These are phyloP conservation scores for Ornithoptera alexandrae DNA, from an alignment of 2,888 invertebrate genomes.

Conservation along the genomic window DNA sequence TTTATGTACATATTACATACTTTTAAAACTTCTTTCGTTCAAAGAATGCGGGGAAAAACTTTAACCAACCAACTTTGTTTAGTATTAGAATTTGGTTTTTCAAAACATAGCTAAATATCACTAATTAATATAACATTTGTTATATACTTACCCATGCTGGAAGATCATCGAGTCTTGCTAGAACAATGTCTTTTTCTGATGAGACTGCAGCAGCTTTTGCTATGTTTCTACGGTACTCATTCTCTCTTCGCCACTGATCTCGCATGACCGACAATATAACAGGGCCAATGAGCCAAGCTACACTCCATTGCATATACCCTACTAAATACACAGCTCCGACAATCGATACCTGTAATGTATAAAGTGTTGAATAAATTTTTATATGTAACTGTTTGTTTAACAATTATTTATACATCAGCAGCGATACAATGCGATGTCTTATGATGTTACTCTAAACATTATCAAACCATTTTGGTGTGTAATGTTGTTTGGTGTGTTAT, in stretches of 20 bases:
- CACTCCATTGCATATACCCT: conserved; percentile 92
- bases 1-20: no score
- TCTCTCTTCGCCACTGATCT: conserved; percentile 88
- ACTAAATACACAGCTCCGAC: conserved; percentile 88
- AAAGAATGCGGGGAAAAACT: no score
- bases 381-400: neutral
- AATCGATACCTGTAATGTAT: conserved; percentile 78
- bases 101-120: neutral
- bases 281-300: conserved; percentile 92
- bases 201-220: conserved; percentile 88
- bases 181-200: conserved; percentile 92
- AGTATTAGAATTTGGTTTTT: no score
- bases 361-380: neutral
- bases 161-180: conserved; percentile 92
- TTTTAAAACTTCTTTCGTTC: no score
- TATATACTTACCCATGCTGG: conserved; percentile 94
- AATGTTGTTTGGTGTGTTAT: no score
- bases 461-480: no score
- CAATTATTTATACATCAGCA: neutral
- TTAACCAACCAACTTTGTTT: no score
- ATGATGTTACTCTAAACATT: neutral
- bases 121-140: neutral
- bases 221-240: conserved; percentile 84
- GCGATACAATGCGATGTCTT: neutral
- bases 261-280: conserved; percentile 88